Evolutionary conservation across 2,113 vertebrate genomes (phyloP), one percentile per base, ranked within the genome.

Genomic region (Saguinus midas): DNA sequence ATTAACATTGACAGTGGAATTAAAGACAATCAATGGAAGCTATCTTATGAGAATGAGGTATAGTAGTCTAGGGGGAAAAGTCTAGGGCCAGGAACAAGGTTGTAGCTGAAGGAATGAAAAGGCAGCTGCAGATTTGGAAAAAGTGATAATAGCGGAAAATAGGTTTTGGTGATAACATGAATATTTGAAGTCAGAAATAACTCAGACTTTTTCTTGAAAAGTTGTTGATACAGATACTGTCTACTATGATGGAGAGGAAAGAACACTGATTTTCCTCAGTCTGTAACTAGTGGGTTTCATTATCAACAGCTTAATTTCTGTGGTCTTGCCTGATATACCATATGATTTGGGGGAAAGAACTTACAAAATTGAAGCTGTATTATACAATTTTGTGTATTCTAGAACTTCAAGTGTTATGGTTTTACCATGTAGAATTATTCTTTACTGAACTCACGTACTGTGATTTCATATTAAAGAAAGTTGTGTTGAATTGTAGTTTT

Each of bases 141-240:
- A 94, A 81, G 50, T 93, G 32, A 20, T 94, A 91, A 87, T 29
- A 75, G 55, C 79, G n/a, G 43, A 29, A 55, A 85, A 5, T 84
- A 80, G 32, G 27, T 92, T 79, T 92, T 96, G 66, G 35, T 94
- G 32, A 90, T 86, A 84, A 92, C 91, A 80, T 84, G 27, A 21
- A 66, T 87, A 76, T 96, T 91, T 95, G 64, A 95, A 85, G 48
- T 90, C 29, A 93, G 87, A 96, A 96, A 76, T 85, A 73, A 81
- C 50, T 92, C 18, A 91, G 52, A 23, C 21, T 91, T 96, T 95
- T 94, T 87, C 72, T 76, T 96, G 7, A 85, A 88, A 97, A 95
- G 20, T 97, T 95, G 55, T 29, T 83, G 18, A 55, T 82, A 61
- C 37, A 55, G 81, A n/a, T 93, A 35, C 83, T 87, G 13, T 78